These are phyloP conservation scores for Hycleus phaleratus DNA, from an alignment of 1,140 invertebrate genomes.

Conservation along the genomic window DNA sequence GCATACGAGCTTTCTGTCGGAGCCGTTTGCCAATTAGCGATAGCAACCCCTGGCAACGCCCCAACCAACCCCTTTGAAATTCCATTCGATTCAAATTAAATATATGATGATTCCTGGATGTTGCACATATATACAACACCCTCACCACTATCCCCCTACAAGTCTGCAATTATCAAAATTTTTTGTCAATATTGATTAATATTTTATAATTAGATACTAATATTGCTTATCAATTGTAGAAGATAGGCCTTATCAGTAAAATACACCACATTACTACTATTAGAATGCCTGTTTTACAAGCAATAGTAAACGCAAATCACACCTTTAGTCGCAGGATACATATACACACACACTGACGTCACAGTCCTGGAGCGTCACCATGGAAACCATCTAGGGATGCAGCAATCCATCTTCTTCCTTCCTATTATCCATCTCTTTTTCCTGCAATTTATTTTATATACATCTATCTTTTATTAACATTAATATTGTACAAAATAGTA, in stretches of 20 bases:
- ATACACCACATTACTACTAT: no score
- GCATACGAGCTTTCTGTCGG: constrained; percentile 16
- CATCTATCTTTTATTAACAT: neutral
- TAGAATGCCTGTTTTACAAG: constrained; percentile 1
- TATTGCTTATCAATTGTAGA: no score
- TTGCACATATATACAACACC: neutral
- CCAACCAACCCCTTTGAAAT: constrained; percentile 12
- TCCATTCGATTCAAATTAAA: constrained; percentile 14
- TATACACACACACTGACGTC: constrained; percentile 30
- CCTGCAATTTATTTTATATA: constrained; percentile 30
- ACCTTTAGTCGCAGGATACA: constrained; percentile 13
- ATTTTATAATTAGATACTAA: no score
- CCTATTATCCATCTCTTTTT: constrained; percentile 29
- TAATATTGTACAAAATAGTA: neutral
- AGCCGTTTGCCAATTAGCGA: constrained; percentile 22
- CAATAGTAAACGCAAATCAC: constrained; percentile 11
- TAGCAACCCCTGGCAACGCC: constrained; percentile 17
- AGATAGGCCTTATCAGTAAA: no score
- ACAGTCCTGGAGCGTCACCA: constrained; percentile 32
- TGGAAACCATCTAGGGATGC: constrained; percentile 37
- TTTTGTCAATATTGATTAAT: no score
- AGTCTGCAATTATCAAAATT: no score
- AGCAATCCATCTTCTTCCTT: constrained; percentile 36
- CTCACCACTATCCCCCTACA: no score
- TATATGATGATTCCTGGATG: constrained; percentile 2